These are phyloP conservation scores for Drosophila formosana DNA, from an alignment of 2,888 invertebrate genomes.

Conservation along the genomic window DNA sequence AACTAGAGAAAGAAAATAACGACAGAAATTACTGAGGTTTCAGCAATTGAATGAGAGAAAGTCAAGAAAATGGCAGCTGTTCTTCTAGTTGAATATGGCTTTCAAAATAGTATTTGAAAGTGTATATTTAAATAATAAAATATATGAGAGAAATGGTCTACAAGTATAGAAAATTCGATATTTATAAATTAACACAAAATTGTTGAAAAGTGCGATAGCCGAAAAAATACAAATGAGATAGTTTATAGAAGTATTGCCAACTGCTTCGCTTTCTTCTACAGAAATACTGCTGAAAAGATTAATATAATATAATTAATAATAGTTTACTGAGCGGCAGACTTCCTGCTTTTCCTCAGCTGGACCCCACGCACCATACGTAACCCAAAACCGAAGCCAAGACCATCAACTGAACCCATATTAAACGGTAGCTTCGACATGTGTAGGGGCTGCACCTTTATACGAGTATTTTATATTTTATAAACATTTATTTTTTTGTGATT, in stretches of 20 bases:
- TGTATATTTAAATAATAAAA: too few relatives aligned
- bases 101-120: too few relatives aligned
- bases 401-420: slow-evolving; percentile 33
- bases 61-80: too few relatives aligned
- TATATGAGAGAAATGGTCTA: too few relatives aligned
- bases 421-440: slow-evolving; percentile 58
- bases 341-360: slow-evolving; percentile 16
- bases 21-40: not conserved
- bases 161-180: too few relatives aligned
- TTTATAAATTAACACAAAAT: too few relatives aligned
- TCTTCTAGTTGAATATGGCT: too few relatives aligned
- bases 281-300: slow-evolving; percentile 35
- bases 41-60: not conserved
- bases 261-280: not conserved
- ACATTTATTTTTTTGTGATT: not conserved
- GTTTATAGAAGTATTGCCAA: too few relatives aligned
- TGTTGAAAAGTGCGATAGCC: not conserved
- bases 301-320: slow-evolving; percentile 26
- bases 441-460: slow-evolving; percentile 44
- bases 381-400: slow-evolving; percentile 6
- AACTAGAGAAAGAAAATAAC: not conserved
- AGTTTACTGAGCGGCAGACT: slow-evolving; percentile 19
- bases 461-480: slow-evolving; percentile 1
- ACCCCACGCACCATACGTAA: slow-evolving; percentile 34
- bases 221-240: not conserved